These are phyloP conservation scores for Fopius arisanus DNA, from an alignment of 1,140 invertebrate species.

Conservation along the genomic window DNA sequence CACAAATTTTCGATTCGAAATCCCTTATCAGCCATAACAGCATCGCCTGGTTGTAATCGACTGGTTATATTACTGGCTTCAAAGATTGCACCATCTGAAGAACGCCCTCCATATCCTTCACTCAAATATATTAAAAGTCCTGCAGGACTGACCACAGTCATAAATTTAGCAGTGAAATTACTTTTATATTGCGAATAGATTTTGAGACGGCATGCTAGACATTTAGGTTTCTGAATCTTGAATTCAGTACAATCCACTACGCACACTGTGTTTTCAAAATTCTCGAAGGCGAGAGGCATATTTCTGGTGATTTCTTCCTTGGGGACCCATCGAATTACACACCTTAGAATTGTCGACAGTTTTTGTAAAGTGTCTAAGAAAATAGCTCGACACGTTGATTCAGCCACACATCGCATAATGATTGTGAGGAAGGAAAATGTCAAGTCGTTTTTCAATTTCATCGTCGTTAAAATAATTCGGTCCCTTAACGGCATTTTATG, in stretches of 20 bases:
- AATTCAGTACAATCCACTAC: constrained; percentile 18
- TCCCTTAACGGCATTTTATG: not conserved
- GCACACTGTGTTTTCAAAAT: constrained; percentile 25
- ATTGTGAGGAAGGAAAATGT: constrained; percentile 11
- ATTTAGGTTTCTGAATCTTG: constrained; percentile 16
- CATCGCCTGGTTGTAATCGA: not conserved
- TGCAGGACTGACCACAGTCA: constrained; percentile 47
- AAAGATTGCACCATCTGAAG: constrained; percentile 45
- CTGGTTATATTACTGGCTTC: constrained; percentile 30
- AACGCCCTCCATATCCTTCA: constrained; percentile 39
- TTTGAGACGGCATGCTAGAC: constrained; percentile 27
- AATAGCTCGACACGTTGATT: not conserved
- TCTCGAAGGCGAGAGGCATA: constrained; percentile 34
- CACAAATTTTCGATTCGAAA: constrained; percentile 18
- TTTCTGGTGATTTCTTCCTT: constrained; percentile 31
- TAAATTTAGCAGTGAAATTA: constrained; percentile 45
- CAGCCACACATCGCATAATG: not conserved
- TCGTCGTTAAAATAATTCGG: constrained; percentile 18
- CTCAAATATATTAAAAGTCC: constrained; percentile 42
- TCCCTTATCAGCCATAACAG: constrained; percentile 19
- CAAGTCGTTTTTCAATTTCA: constrained; percentile 28
- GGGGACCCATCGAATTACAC: constrained; percentile 15
- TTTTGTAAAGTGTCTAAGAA: not conserved
- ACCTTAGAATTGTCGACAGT: constrained; percentile 17
- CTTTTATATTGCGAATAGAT: constrained; percentile 47